Conservation (phyloP, 2,888 invertebrate genomes). For the Globia sparganii region DNA sequence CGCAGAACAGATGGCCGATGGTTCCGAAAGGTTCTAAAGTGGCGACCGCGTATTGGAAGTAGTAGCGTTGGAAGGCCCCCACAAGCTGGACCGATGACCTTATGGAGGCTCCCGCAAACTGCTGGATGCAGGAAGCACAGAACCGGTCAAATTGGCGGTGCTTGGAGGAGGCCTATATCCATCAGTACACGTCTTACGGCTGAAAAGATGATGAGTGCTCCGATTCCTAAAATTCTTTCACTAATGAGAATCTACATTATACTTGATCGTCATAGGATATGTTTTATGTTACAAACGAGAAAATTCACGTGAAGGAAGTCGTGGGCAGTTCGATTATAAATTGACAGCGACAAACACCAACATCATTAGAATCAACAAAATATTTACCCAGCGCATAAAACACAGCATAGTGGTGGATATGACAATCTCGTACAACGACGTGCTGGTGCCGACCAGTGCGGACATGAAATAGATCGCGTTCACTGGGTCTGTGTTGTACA, state of each 20-base stretch:
- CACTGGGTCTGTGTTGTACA: conserved; percentile 67
- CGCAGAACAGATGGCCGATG: no score
- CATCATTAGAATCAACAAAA: neutral
- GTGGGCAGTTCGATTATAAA: neutral
- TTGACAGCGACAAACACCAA: neutral
- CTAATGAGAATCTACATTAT: neutral
- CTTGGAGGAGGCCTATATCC: no score
- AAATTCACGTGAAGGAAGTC: neutral
- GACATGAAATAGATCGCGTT: conserved; percentile 73
- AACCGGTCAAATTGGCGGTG: no score
- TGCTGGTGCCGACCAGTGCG: conserved; percentile 68
- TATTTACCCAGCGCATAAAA: conserved; percentile 61
- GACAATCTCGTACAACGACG: conserved; percentile 77
- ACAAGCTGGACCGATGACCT: no score
- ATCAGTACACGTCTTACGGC: no score
- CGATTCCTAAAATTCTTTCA: neutral
- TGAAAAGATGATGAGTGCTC: neutral
- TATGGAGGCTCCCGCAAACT: no score
- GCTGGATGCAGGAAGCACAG: no score
- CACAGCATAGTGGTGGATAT: conserved; percentile 74
- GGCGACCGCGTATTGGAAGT: no score
- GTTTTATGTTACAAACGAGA: neutral
- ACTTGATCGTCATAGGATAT: neutral
- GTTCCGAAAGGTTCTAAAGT: no score
- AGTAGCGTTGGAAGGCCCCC: no score